Base-by-base conservation (phyloP, 2,797 vertebrate species). In the Emydoidea blandingii region DNA sequence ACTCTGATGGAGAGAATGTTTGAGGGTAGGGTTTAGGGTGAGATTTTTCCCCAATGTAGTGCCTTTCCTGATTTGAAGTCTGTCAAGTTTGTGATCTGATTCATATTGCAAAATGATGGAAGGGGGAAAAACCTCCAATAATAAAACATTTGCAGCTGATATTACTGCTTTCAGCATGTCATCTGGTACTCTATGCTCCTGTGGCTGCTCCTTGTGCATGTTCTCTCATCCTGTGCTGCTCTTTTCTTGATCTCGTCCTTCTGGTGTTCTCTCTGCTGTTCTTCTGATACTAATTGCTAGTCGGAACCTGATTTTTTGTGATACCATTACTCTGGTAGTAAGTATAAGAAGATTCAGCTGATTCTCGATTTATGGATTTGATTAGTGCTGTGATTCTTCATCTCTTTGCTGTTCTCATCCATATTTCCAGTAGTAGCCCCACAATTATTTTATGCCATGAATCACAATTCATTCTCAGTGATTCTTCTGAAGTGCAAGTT, bases 351-450 rank as follows among this genome's bases (percentile, higher is more conserved):
- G 12, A 62, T 31, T 52, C 62, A 72, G 0, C 12, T 81, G 37
- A 23, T 16, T 44, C 91, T 68, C 62, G n/a, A 37, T 18, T 50
- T 1, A 0, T 2, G 14, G 1, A 2, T 47, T 52, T 92, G 5
- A 47, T 31, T 1, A 0, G 65, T 72, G 65, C n/a, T 72, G 16
- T 12, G 90, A 72, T 49, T 74, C 87, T 81, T 85, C 83, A n/a
- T 87, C 89, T 83, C 79, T 23, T 3, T 95, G 87, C 91, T 96
- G 84, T 90, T 37, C 2, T 86, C 18, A 7, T 90, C 15, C 93
- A 81, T 87, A 57, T 95, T 92, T 96, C 94, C 87, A 96, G 95
- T 93, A 96, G 89, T 94, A 95, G 94, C 94, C 90, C 88, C 80
- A 0, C 1, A 23, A 79, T 78, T 49, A 41, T 86, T 90, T 79